Percentiles rank a stretch among this genome's conserved stretches.
phyloP scores from a whole-genome alignment of 2,888 invertebrate species.

The Eupithecia subfuscata region DNA sequence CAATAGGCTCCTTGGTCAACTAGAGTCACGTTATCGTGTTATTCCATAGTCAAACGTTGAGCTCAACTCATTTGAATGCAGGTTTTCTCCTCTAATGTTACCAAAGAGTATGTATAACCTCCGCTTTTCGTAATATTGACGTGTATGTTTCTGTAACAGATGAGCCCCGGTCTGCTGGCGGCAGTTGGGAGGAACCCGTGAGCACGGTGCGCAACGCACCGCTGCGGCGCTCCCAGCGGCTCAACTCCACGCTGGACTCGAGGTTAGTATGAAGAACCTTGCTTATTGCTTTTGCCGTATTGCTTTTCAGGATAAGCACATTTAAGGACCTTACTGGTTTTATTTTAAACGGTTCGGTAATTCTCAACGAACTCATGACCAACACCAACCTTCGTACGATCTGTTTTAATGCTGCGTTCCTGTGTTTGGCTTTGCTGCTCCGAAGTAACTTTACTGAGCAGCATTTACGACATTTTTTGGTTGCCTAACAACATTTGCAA shows the following conservation, averaged over 20 bases:
- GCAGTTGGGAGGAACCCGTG: constrained; percentile 90
- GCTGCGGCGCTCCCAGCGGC: constrained; percentile 79
- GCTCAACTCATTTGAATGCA: neutral
- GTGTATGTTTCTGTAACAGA: constrained; percentile 76
- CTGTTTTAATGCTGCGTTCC: no score
- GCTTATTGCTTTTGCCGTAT: no score
- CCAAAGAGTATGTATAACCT: neutral
- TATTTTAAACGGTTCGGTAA: no score
- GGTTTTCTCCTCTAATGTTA: no score
- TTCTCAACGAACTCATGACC: no score
- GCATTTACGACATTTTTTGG: no score
- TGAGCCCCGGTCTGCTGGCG: constrained; percentile 90
- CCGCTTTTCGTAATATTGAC: constrained; percentile 1
- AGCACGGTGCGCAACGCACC: constrained; percentile 79
- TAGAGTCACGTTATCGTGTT: neutral
- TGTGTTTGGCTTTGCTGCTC: no score
- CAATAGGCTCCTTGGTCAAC: neutral
- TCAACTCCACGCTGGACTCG: constrained; percentile 81
- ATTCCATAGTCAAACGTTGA: neutral
- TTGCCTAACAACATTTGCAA: no score
- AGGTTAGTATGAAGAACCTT: constrained; percentile 71
- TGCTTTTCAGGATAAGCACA: neutral
- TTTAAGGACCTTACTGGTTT: no score
- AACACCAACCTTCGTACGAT: no score
- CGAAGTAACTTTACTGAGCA: no score